These are phyloP conservation scores for Cynaeus angustus DNA, from an alignment of 2,888 invertebrate genomes.

Conservation along the genomic window DNA sequence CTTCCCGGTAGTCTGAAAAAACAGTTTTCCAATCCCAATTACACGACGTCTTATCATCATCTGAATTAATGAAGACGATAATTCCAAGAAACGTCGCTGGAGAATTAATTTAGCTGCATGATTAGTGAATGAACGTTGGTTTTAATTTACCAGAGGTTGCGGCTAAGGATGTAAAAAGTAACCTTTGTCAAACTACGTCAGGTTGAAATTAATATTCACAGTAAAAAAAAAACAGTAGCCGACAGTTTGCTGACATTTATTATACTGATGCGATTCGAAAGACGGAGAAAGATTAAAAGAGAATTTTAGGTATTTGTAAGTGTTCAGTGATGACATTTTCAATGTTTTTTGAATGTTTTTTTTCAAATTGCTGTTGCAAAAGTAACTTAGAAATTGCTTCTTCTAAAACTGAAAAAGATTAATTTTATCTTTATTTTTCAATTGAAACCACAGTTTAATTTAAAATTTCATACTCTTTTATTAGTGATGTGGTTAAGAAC, in stretches of 20 bases:
- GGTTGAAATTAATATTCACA: slow-evolving; percentile 12
- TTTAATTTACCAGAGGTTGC: slow-evolving; percentile 15
- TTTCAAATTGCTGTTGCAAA: too few relatives aligned
- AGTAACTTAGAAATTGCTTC: too few relatives aligned
- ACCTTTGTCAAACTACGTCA: slow-evolving; percentile 25
- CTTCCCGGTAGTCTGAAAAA: slow-evolving; percentile 3
- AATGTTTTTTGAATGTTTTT: too few relatives aligned
- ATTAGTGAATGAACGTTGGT: neutral
- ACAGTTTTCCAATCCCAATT: slow-evolving; percentile 4
- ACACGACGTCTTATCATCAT: neutral
- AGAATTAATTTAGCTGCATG: neutral
- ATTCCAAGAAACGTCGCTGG: neutral
- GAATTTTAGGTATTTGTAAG: too few relatives aligned
- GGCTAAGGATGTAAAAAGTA: slow-evolving; percentile 4
- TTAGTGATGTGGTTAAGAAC: neutral
- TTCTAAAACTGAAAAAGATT: too few relatives aligned
- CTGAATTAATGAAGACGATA: slow-evolving; percentile 13
- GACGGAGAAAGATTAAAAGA: too few relatives aligned
- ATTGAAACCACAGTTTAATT: too few relatives aligned
- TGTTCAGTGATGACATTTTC: too few relatives aligned
- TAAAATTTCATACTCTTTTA: too few relatives aligned
- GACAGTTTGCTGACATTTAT: neutral
- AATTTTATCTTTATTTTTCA: too few relatives aligned
- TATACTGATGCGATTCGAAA: neutral
- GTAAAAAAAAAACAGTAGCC: neutral